Percentiles rank a stretch among this genome's conserved stretches.
Conservation (phyloP, 2,888 invertebrate genomes). For the Smittia sp. region DNA sequence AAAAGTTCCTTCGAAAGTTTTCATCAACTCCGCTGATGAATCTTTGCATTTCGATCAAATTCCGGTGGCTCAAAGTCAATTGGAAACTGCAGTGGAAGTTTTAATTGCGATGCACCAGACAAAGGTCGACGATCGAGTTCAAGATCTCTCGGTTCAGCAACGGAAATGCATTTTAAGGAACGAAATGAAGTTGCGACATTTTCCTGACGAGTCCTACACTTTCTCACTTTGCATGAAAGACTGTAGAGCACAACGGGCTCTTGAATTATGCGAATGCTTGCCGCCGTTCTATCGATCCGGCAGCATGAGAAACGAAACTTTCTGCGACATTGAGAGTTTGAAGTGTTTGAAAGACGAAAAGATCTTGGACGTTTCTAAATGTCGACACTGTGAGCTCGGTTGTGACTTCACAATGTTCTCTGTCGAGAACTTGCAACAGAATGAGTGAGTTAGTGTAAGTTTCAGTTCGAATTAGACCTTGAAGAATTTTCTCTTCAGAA, state of each 20-base stretch:
- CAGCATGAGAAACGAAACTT: background rate
- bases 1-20: background rate
- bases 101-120: conserved; percentile 17
- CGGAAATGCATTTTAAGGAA: conserved; percentile 3
- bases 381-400: background rate
- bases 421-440: background rate
- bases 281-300: conserved; percentile 4
- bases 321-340: background rate
- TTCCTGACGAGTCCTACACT: background rate
- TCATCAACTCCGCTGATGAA: conserved; percentile 13
- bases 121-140: background rate
- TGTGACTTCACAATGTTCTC: conserved; percentile 3
- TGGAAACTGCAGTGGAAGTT: background rate
- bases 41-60: background rate
- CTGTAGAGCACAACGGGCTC: background rate
- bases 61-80: background rate
- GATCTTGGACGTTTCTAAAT: background rate
- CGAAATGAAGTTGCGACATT: background rate
- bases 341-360: conserved; percentile 2
- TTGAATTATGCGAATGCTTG: conserved; percentile 4
- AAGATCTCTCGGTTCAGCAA: background rate
- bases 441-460: background rate
- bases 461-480: background rate
- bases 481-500: no score
- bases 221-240: conserved; percentile 9